Evolutionary conservation across 1,140 invertebrate genomes (phyloP), one percentile per base, ranked within the genome.

Genomic region (Orussus abietinus): DNA sequence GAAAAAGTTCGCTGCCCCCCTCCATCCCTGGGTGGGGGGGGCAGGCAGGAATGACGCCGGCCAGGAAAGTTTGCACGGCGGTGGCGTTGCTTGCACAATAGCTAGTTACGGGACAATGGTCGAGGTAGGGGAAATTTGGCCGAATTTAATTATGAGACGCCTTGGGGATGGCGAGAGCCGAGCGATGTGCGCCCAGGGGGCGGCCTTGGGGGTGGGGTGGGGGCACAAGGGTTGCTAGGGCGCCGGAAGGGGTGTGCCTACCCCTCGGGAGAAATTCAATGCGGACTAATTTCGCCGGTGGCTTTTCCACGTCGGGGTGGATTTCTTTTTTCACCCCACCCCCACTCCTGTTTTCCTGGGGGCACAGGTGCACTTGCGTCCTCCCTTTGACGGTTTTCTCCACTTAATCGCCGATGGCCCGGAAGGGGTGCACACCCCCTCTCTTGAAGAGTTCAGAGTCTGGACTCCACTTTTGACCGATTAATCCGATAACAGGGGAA

Each of bases 101-200:
- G 68, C 68, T 72, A 70, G 69, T 72, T 72, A 72, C 64, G 63
- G 66, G 57, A 72, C 66, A 71, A 69, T 70, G 57, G 57, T 30
- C 48, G 49, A 48, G 54, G 65, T 51, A 57, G 62, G 59, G 61
- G 57, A 57, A 71, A 71, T 72, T 71, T 62, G 66, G 64, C 48
- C 66, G 66, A 72, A 72, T 72, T 72, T 72, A 72, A 72, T 72
- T 72, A 72, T 66, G 69, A 71, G 62, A 51, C 61, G 66, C 61
- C 69, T 72, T 71, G 60, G 66, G 64, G 60, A 64, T n/a, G n/a
- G n/a, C n/a, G n/a, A 51, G 52, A 55, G 38, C 42, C 19, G 49
- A 47, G 42, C 35, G 49, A 48, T 46, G 44, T 37, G 31, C 39
- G 42, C 46, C 41, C 41, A 48, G 28, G 40, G 45, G 45, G 44